phyloP scores from a whole-genome alignment of 2,888 invertebrate genomes.

The Saturnia japonica region DNA sequence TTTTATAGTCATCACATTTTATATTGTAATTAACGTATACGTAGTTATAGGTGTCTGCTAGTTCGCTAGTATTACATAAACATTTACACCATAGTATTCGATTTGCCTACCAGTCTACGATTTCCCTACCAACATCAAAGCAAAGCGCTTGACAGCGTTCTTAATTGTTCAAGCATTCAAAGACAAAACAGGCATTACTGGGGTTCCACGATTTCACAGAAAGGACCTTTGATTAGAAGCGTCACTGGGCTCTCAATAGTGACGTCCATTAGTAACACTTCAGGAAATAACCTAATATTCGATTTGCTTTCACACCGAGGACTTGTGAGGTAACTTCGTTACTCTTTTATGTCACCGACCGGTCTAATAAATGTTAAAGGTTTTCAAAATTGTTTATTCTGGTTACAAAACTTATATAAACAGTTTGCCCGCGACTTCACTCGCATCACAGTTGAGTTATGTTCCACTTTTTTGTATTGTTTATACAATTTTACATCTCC shows the following conservation, averaged over 20 bases:
- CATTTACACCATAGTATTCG: neutral
- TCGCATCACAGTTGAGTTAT: too few relatives aligned
- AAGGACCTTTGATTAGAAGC: constrained; percentile 22
- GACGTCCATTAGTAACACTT: constrained; percentile 48
- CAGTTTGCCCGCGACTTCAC: neutral
- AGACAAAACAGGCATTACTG: neutral
- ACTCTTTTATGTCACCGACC: constrained; percentile 36
- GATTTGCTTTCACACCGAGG: constrained; percentile 42
- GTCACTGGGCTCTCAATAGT: constrained; percentile 29
- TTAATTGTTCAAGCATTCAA: constrained; percentile 1
- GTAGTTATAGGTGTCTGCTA: neutral
- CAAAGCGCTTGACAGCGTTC: neutral
- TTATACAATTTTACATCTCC: too few relatives aligned
- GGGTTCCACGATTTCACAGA: constrained; percentile 4
- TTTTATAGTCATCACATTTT: neutral
- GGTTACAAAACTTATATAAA: too few relatives aligned
- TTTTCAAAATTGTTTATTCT: neutral
- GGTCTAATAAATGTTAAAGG: neutral
- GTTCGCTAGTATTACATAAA: neutral
- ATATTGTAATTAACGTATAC: neutral
- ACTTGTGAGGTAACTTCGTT: constrained; percentile 40
- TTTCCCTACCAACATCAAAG: neutral
- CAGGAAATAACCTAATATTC: constrained; percentile 51
- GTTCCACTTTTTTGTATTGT: too few relatives aligned
- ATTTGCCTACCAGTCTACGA: too few relatives aligned